Evolutionary conservation across 1,140 invertebrate genomes (phyloP).

Genomic region (Drosophila erecta): DNA sequence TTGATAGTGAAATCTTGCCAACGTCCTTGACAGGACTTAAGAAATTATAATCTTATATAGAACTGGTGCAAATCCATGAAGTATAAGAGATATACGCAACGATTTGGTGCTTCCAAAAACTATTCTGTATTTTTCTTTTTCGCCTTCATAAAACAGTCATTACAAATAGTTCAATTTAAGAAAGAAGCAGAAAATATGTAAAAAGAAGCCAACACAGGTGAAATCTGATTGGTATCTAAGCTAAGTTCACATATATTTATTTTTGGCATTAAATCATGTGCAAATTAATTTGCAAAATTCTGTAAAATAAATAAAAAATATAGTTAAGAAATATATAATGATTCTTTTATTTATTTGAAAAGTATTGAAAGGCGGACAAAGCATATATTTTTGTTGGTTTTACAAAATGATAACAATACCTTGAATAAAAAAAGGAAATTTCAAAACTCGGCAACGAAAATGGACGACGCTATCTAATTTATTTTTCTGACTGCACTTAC

Average conservation of each 20-base stretch:
- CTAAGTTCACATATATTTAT: conserved; percentile 75
- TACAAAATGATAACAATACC: too few species aligned
- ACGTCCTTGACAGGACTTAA: conserved; percentile 30
- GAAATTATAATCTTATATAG: conserved; percentile 51
- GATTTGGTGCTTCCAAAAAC: conserved; percentile 73
- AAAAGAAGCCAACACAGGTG: conserved; percentile 38
- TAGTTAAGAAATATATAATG: conserved; percentile 28
- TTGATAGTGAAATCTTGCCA: conserved; percentile 81
- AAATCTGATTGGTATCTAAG: conserved; percentile 42
- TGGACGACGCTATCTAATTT: background rate
- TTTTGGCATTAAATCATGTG: conserved; percentile 64
- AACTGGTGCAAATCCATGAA: conserved; percentile 57
- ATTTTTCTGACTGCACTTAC: background rate
- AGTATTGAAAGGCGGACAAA: background rate
- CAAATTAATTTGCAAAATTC: conserved; percentile 61
- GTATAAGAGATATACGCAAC: conserved; percentile 35
- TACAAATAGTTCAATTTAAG: conserved; percentile 82
- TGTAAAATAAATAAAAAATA: conserved; percentile 53
- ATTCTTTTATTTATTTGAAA: background rate
- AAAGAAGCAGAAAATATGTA: conserved; percentile 40
- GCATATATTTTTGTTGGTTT: too few species aligned
- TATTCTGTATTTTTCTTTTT: conserved; percentile 65
- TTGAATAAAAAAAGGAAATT: too few species aligned
- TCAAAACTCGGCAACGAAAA: background rate
- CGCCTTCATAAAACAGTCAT: conserved; percentile 76